A percentile compares a stretch with the other conserved stretches of the same genome.
Evolutionary conservation across 2,888 invertebrate genomes (phyloP).

Genomic region (Amblyteles armatorius): DNA sequence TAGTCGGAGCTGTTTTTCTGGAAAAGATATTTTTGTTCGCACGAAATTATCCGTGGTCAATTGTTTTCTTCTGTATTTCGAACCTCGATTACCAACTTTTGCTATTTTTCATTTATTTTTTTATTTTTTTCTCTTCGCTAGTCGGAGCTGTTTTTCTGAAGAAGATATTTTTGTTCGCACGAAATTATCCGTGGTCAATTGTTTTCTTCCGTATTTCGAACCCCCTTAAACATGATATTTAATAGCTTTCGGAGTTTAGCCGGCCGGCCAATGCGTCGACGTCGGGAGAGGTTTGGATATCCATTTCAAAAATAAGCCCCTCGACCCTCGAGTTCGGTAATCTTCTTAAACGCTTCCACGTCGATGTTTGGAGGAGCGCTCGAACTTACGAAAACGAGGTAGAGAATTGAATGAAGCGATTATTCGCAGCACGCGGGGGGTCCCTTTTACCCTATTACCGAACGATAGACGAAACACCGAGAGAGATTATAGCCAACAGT

Average conservation of each 20-base stretch:
- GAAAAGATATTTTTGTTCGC: too few relatives aligned
- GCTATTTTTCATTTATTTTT: background rate
- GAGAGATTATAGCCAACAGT: slow-evolving; percentile 6
- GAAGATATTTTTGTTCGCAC: background rate
- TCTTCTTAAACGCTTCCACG: slow-evolving; percentile 66
- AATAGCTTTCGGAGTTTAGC: background rate
- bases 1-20: too few relatives aligned
- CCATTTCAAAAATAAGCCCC: slow-evolving; percentile 70
- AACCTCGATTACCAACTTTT: background rate
- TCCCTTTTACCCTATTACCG: slow-evolving; percentile 59
- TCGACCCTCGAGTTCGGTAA: slow-evolving; percentile 56
- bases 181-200: slow-evolving; percentile 23
- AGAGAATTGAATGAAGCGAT: slow-evolving; percentile 53
- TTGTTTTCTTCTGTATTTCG: too few relatives aligned
- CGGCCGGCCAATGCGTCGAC: slow-evolving; percentile 43
- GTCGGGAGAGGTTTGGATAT: slow-evolving; percentile 62
- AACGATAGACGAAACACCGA: slow-evolving; percentile 24
- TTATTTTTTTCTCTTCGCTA: background rate
- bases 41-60: too few relatives aligned
- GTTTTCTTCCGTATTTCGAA: background rate
- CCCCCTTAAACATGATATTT: slow-evolving; percentile 11
- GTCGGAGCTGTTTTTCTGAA: background rate
- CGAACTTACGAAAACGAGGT: slow-evolving; percentile 1
- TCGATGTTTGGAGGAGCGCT: slow-evolving; percentile 9
- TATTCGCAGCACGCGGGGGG: slow-evolving; percentile 56